Percentiles rank a stretch among this genome's conserved stretches.
Evolutionary conservation across 2,888 invertebrate species (phyloP).

Genomic region (Dolichopus griseipennis): DNA sequence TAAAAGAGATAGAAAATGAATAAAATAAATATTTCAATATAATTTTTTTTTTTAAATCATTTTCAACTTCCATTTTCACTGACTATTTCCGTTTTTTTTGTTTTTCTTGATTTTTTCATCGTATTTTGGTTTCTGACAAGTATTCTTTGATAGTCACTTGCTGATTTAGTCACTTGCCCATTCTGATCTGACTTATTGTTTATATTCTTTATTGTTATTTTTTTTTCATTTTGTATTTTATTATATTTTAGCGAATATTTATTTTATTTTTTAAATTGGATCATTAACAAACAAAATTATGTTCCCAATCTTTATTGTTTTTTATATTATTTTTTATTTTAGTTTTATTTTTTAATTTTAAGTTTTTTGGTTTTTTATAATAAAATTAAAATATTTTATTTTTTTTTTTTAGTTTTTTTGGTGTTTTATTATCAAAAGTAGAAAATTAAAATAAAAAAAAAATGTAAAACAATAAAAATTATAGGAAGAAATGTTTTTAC

Average conservation of each 20-base stretch:
- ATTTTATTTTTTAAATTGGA: constrained; percentile 4
- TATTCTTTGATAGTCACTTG: too few species aligned
- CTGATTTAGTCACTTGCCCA: too few species aligned
- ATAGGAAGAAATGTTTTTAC: neutral
- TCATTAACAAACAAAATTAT: constrained; percentile 6
- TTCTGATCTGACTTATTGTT: too few species aligned
- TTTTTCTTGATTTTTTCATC: neutral
- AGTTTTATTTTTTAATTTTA: too few species aligned
- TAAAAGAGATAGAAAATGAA: too few species aligned
- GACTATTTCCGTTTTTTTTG: neutral
- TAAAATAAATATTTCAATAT: neutral
- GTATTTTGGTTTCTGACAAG: too few species aligned
- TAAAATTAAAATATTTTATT: neutral
- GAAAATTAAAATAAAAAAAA: too few species aligned
- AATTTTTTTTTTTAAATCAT: neutral
- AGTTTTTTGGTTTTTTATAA: neutral
- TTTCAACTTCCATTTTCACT: neutral
- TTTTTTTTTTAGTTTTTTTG: neutral
- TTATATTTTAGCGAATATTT: neutral
- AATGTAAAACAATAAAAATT: too few species aligned
- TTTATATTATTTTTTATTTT: too few species aligned
- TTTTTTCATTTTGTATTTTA: too few species aligned
- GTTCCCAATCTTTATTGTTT: neutral
- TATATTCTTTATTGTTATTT: too few species aligned
- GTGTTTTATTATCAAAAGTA: neutral